Evolutionary conservation across 2,113 vertebrate species (phyloP), one percentile per base, ranked within the genome.

Genomic region (Anarhynchus alexandrinus): DNA sequence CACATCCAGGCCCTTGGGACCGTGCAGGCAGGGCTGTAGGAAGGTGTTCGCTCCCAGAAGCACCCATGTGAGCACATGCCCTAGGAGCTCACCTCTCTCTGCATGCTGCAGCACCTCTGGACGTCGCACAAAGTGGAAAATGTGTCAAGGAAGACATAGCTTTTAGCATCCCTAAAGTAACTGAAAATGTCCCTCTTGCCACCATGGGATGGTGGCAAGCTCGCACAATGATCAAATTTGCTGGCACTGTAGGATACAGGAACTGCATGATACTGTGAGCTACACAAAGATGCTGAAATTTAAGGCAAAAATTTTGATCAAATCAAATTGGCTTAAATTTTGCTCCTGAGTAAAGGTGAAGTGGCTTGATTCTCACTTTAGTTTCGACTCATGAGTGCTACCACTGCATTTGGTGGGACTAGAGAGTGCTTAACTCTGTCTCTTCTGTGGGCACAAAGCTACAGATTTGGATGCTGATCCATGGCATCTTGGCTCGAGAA

Each of bases 121-220:
- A 10, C 20, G 9, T 13, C 2, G 3, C 38, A 55, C 14, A 42
- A 49, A 66, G 29, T 5, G 7, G 30, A 43, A 76, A 40, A 73
- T 3, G 3, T 42, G 6, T 12, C 9, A 5, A 1, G 7, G 30
- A 73, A 70, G 12, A 57, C 15, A 32, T 0, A 45, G 15, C 2
- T 93, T 78, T 30, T 36, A 77, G 18, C 25, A 78, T 4, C 4
- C 20, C 23, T 42, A 19, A 62, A 67, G 29, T 13, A 42, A 36
- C 7, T 40, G 61, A 38, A 76, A 86, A 66, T 7, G 22, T 30
- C 26, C n/a, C 12, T 72, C 36, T 49, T 36, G 10, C 22, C n/a
- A 61, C 47, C 11, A 14, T 40, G 40, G 27, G 51, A 55, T 42
- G 21, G 26, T 64, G 57, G 29, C 43, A 91, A 94, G 16, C 12